A percentile compares a stretch with the other conserved stretches of the same genome.
Evolutionary conservation across 1,140 invertebrate genomes (phyloP).

Genomic region (Anadara kagoshimensis): DNA sequence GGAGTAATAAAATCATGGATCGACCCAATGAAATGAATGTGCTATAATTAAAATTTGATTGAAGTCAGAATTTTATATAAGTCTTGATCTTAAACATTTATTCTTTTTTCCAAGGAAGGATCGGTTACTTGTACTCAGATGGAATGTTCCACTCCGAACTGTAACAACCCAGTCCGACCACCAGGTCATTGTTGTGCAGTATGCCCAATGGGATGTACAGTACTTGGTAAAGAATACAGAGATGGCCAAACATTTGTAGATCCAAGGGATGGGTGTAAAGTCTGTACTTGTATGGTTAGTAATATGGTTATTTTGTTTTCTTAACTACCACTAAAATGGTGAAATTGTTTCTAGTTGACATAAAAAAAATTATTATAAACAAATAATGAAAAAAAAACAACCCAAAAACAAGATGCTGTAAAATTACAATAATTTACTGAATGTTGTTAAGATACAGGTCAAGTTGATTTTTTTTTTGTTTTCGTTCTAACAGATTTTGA

Average conservation of each 20-base stretch:
- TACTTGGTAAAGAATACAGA: constrained; percentile 57
- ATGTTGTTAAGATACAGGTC: too few species aligned
- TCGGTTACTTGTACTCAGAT: constrained; percentile 48
- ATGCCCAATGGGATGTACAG: constrained; percentile 56
- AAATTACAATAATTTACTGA: too few species aligned
- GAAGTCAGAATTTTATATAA: not conserved
- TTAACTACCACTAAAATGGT: too few species aligned
- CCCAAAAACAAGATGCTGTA: too few species aligned
- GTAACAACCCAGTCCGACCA: constrained; percentile 56
- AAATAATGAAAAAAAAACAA: too few species aligned
- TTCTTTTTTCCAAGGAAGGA: constrained; percentile 43
- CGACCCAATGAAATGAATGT: too few species aligned
- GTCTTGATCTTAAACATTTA: not conserved
- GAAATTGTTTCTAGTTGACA: too few species aligned
- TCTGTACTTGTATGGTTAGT: constrained; percentile 63
- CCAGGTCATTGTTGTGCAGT: constrained; percentile 66
- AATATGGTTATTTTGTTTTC: not conserved
- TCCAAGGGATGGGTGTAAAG: constrained; percentile 55
- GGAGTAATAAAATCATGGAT: too few species aligned
- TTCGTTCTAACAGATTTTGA: too few species aligned
- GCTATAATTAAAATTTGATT: too few species aligned
- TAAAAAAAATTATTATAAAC: too few species aligned
- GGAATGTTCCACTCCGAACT: constrained; percentile 56
- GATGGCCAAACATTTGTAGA: constrained; percentile 62
- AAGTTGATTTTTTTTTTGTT: too few species aligned